A percentile compares a stretch with the other conserved stretches of the same genome.
Evolutionary conservation across 2,113 vertebrate species (phyloP).

Genomic region (Taxidea taxus): DNA sequence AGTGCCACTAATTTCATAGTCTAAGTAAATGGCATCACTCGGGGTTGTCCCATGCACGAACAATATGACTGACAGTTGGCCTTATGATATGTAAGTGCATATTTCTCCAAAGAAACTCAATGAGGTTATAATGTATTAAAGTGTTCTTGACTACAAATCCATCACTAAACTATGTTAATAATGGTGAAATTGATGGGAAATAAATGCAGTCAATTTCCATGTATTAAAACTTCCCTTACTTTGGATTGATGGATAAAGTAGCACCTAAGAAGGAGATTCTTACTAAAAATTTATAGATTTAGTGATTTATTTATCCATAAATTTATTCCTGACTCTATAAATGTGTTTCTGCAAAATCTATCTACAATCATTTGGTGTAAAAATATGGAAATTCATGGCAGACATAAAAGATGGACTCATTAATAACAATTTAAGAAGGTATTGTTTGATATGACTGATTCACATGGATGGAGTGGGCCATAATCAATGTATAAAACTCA

Average conservation of each 20-base stretch:
- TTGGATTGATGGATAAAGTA: neutral
- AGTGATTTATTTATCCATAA: conserved; percentile 24
- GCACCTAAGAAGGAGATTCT: neutral
- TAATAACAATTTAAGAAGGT: neutral
- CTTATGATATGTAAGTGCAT: neutral
- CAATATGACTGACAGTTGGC: neutral
- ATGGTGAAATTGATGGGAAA: neutral
- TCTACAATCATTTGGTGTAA: neutral
- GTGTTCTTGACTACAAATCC: neutral
- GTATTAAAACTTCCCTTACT: neutral
- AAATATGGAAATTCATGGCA: neutral
- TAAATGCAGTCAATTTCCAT: neutral
- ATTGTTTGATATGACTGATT: neutral
- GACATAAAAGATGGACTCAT: neutral
- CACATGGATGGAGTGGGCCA: neutral
- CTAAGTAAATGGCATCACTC: neutral
- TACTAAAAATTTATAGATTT: neutral
- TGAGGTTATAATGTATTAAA: neutral
- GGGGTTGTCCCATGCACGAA: neutral
- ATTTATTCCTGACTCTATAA: conserved; percentile 10
- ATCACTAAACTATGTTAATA: neutral
- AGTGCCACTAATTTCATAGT: rapidly evolving
- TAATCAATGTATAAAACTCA: neutral
- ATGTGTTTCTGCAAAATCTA: neutral
- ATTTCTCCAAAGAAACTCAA: neutral